phyloP scores from a whole-genome alignment of 2,888 invertebrate genomes.

The Temnothorax ravouxi region DNA sequence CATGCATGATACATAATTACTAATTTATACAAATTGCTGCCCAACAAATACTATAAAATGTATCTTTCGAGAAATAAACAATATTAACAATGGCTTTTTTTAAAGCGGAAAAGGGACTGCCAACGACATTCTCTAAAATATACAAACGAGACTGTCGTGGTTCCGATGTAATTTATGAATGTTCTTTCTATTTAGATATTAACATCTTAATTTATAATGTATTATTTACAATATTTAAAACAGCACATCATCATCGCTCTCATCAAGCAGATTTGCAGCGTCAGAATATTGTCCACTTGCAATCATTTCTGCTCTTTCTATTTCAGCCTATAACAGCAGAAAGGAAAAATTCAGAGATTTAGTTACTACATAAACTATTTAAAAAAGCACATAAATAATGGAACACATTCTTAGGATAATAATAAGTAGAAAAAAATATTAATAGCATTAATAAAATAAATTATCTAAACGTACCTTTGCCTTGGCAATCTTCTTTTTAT shows the following conservation, averaged over 20 bases:
- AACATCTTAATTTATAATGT: constrained; percentile 27
- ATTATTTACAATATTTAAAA: constrained; percentile 89
- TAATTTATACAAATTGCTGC: constrained; percentile 49
- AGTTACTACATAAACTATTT: constrained; percentile 5
- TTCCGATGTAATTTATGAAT: background rate
- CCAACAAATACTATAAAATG: constrained; percentile 44
- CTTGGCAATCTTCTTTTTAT: constrained; percentile 96
- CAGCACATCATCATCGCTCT: constrained; percentile 96
- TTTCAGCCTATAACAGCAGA: constrained; percentile 79
- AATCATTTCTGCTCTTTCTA: constrained; percentile 75
- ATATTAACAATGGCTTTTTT: background rate
- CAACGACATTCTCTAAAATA: constrained; percentile 30
- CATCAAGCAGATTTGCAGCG: constrained; percentile 92
- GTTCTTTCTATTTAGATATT: constrained; percentile 1
- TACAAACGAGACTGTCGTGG: constrained; percentile 18
- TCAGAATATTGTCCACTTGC: constrained; percentile 81
- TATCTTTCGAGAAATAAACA: constrained; percentile 26
- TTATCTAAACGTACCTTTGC: constrained; percentile 87
- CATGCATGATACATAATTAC: constrained; percentile 2
- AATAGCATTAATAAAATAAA: constrained; percentile 9
- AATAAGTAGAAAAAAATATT: background rate
- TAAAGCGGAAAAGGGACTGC: background rate
- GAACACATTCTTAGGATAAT: constrained; percentile 24
- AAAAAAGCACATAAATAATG: background rate
- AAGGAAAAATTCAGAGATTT: background rate